Conservation (phyloP, 2,113 vertebrate species). For the Mastomys natalensis region DNA sequence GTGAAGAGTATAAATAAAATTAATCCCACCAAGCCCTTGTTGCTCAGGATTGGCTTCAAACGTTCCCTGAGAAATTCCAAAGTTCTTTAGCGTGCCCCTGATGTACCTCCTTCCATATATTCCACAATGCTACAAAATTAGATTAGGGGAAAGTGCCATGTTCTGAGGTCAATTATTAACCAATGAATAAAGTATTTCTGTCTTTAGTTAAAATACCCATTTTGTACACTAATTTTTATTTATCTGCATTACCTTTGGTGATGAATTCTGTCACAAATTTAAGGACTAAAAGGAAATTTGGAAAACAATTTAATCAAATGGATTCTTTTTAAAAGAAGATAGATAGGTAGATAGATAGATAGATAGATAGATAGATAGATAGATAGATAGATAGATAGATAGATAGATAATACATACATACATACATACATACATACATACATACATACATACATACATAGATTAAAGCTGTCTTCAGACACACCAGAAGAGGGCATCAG, state of each 20-base stretch:
- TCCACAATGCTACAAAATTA: neutral
- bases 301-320: neutral
- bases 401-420: no score
- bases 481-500: no score
- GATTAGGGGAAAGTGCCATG: neutral
- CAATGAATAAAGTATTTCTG: constrained; percentile 8
- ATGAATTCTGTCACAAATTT: constrained; percentile 29
- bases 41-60: neutral
- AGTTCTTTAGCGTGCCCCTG: neutral
- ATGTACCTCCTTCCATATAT: neutral
- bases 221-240: neutral
- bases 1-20: neutral
- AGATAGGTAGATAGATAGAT: no score
- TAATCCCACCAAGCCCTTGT: neutral
- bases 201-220: constrained; percentile 17
- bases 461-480: no score
- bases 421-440: no score
- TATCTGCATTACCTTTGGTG: neutral
- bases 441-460: no score
- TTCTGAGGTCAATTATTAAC: neutral
- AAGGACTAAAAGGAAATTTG: neutral
- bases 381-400: no score
- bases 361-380: no score
- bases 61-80: neutral
- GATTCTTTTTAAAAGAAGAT: no score